phyloP scores from a whole-genome alignment of 1,140 invertebrate genomes.

The Lutraria rhynchaena region DNA sequence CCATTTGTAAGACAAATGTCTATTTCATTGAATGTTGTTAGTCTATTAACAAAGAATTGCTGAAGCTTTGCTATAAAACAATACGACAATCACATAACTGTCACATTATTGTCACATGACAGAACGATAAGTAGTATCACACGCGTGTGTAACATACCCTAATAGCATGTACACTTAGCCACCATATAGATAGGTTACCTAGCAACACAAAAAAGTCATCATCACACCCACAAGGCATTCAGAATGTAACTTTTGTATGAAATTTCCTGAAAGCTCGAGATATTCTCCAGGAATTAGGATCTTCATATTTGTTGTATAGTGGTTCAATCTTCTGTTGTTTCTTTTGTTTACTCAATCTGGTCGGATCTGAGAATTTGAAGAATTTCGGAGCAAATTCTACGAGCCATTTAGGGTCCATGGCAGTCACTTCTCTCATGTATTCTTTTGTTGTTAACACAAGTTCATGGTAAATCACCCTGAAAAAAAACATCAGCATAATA shows the following conservation, averaged over 20 bases:
- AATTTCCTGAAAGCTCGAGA: conserved; percentile 86
- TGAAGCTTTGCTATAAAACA: too few species aligned
- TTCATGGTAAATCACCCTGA: conserved; percentile 98
- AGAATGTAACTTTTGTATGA: conserved; percentile 83
- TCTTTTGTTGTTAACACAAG: conserved; percentile 99
- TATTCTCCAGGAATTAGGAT: conserved; percentile 99
- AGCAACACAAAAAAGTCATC: too few species aligned
- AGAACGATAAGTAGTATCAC: too few species aligned
- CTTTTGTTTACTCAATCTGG: conserved; percentile 99
- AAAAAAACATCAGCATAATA: conserved; percentile 70
- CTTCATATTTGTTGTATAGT: conserved; percentile 99
- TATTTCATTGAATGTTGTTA: too few species aligned
- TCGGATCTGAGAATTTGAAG: conserved; percentile 99
- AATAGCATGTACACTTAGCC: too few species aligned
- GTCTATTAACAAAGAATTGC: too few species aligned
- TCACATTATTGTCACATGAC: too few species aligned
- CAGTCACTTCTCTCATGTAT: conserved; percentile 99
- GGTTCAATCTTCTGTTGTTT: conserved; percentile 99
- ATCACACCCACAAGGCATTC: conserved; percentile 25
- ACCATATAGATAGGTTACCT: too few species aligned
- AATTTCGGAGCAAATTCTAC: conserved; percentile 99
- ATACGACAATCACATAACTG: too few species aligned
- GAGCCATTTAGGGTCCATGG: conserved; percentile 99
- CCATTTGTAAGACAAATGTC: too few species aligned
- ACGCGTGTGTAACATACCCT: too few species aligned